phyloP scores from a whole-genome alignment of 2,888 invertebrate genomes.

The Pycnomerus fuliginosus region DNA sequence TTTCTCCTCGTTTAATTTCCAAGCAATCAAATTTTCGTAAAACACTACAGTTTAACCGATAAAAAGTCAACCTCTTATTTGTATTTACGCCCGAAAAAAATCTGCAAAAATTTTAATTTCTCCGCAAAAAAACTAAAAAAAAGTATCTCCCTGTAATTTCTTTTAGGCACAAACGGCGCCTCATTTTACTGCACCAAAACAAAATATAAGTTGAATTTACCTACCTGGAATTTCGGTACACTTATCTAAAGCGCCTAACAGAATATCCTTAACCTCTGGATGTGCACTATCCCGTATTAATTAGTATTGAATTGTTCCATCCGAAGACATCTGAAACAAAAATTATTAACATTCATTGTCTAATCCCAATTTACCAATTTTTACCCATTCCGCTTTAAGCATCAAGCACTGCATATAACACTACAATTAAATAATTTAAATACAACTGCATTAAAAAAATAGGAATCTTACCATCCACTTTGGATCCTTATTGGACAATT shows the following conservation, averaged over 20 bases:
- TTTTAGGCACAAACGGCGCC: no score
- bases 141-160: no score
- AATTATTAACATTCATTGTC: constrained; percentile 5
- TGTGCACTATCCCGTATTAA: constrained; percentile 37
- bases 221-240: constrained; percentile 40
- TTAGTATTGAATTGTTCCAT: constrained; percentile 40
- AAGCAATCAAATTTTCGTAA: no score
- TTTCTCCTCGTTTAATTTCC: no score
- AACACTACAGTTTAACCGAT: no score
- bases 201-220: no score
- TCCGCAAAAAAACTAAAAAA: no score
- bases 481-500: constrained; percentile 32
- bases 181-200: no score
- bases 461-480: constrained; percentile 33
- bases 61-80: no score
- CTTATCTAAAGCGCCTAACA: constrained; percentile 36
- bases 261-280: constrained; percentile 36
- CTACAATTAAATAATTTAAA: constrained; percentile 30
- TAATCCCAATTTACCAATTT: constrained; percentile 9
- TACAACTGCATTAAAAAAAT: no score
- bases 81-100: no score
- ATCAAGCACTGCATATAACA: constrained; percentile 46
- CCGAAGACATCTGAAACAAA: constrained; percentile 36
- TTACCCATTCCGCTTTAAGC: constrained; percentile 44
- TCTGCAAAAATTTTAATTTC: no score